Percentiles rank a stretch among this genome's conserved stretches.
Evolutionary conservation across 2,888 invertebrate species (phyloP).

Genomic region (Tetropium fuscum): DNA sequence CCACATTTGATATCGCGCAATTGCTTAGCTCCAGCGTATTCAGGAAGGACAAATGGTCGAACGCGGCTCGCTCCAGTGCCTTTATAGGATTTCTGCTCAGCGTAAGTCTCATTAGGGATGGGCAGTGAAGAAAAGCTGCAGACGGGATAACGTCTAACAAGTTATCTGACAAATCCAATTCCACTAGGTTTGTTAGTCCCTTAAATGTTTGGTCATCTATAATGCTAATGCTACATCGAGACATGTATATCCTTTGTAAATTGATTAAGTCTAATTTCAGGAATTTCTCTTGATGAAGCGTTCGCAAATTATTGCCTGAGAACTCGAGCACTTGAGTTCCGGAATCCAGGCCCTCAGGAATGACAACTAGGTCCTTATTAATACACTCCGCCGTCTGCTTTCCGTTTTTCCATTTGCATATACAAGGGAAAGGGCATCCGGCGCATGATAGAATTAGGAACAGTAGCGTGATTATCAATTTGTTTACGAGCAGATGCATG

Average conservation of each 20-base stretch:
- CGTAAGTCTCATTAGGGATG: slow-evolving; percentile 85
- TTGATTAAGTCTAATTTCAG: slow-evolving; percentile 83
- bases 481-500: slow-evolving; percentile 4
- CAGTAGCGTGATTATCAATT: not conserved
- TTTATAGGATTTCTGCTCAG: slow-evolving; percentile 87
- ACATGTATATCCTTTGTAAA: slow-evolving; percentile 87
- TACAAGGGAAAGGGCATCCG: slow-evolving; percentile 69
- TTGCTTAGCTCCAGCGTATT: slow-evolving; percentile 85
- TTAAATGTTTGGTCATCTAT: slow-evolving; percentile 86
- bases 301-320: slow-evolving; percentile 84
- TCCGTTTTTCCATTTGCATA: slow-evolving; percentile 94
- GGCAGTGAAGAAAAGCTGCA: slow-evolving; percentile 81
- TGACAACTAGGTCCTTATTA: slow-evolving; percentile 78
- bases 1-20: slow-evolving; percentile 82
- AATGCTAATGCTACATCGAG: slow-evolving; percentile 81
- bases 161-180: slow-evolving; percentile 88
- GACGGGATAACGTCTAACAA: slow-evolving; percentile 82
- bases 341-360: slow-evolving; percentile 84
- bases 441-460: slow-evolving; percentile 10
- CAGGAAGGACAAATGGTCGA: slow-evolving; percentile 80
- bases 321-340: slow-evolving; percentile 91
- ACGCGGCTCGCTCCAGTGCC: slow-evolving; percentile 77
- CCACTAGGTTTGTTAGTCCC: slow-evolving; percentile 88
- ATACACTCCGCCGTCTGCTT: slow-evolving; percentile 92
- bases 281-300: slow-evolving; percentile 83